phyloP scores from a whole-genome alignment of 2,113 vertebrate genomes.

The Takifugu bimaculatus region DNA sequence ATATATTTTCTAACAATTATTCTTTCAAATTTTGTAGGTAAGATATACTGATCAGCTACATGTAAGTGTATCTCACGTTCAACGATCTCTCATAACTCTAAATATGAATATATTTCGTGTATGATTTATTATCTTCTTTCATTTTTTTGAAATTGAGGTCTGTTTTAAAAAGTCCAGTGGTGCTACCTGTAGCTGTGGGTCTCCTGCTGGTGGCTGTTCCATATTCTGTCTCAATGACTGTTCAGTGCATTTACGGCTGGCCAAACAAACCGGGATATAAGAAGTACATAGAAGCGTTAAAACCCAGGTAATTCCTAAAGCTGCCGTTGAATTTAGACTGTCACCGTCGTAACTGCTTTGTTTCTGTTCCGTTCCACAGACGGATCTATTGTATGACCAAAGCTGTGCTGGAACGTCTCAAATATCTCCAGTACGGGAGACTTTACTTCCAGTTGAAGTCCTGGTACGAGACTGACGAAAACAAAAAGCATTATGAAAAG shows the following conservation, averaged over 20 bases:
- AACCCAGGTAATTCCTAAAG: constrained; percentile 59
- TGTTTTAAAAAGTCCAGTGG: constrained; percentile 46
- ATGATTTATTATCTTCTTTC: background rate
- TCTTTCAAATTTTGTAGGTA: constrained; percentile 16
- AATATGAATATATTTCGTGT: no score
- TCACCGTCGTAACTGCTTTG: background rate
- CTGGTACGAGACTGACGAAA: constrained; percentile 68
- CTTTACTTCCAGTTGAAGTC: constrained; percentile 69
- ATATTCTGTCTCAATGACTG: constrained; percentile 64
- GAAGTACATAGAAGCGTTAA: constrained; percentile 74
- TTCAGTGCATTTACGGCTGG: constrained; percentile 72
- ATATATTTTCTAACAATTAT: no score
- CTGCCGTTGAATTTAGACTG: background rate
- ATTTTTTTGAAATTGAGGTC: constrained; percentile 44
- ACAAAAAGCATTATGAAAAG: constrained; percentile 67
- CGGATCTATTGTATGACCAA: constrained; percentile 67
- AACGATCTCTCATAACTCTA: no score
- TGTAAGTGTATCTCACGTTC: constrained; percentile 35
- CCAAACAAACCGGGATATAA: constrained; percentile 68
- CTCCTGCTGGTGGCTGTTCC: constrained; percentile 61
- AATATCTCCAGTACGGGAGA: constrained; percentile 69
- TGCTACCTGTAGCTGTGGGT: constrained; percentile 57
- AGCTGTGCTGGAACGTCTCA: constrained; percentile 69
- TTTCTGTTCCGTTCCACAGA: constrained; percentile 18
- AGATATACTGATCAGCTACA: constrained; percentile 7